These are phyloP conservation scores for Vidua macroura DNA, from an alignment of 2,113 vertebrate genomes.

Conservation along the genomic window DNA sequence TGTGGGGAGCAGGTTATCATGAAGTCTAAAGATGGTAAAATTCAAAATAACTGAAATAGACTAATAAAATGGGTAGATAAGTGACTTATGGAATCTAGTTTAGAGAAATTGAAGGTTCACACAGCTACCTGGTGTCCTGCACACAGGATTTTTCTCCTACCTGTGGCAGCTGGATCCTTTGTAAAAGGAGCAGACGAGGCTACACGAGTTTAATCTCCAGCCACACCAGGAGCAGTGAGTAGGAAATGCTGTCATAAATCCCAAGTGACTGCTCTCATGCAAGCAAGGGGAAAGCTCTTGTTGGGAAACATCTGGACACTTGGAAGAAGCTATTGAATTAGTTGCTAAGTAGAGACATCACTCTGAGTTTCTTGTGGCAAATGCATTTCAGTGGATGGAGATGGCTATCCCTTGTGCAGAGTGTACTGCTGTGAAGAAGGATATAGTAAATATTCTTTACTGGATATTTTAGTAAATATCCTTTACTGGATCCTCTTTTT, in stretches of 20 bases:
- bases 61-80: not conserved
- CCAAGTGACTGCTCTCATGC: not conserved
- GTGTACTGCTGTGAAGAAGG: not conserved
- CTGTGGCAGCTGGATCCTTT: not conserved
- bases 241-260: not conserved
- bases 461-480: not conserved
- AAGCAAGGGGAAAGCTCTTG: not conserved
- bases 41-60: not conserved
- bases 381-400: not conserved
- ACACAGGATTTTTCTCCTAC: not conserved
- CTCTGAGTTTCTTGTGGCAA: not conserved
- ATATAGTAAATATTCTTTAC: not conserved
- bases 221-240: not conserved
- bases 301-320: constrained; percentile 7
- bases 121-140: not conserved
- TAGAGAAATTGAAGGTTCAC: not conserved
- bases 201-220: not conserved
- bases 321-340: constrained; percentile 17
- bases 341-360: not conserved
- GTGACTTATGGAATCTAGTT: not conserved
- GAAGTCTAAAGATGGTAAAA: not conserved
- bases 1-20: not conserved
- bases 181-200: not conserved
- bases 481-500: not conserved
- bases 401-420: not conserved